Evolutionary conservation across 2,797 vertebrate genomes (phyloP).

Genomic region (Hydrolagus colliei): DNA sequence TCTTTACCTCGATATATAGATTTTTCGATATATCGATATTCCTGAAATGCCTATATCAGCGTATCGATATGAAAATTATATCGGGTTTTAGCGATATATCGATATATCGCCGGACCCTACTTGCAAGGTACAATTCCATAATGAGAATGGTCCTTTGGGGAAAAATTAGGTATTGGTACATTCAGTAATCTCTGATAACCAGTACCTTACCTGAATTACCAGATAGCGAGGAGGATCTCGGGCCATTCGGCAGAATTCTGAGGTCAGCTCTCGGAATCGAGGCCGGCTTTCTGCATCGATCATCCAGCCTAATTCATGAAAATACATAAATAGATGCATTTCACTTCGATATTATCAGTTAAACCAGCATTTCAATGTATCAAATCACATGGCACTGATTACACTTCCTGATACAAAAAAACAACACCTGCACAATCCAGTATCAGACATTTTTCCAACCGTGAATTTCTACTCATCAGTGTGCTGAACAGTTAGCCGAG

Average conservation of each 20-base stretch:
- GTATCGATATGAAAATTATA: too few species aligned
- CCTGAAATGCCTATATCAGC: too few species aligned
- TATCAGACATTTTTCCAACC: background rate
- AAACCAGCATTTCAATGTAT: background rate
- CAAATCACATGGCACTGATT: background rate
- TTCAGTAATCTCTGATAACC: background rate
- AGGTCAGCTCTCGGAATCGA: slow-evolving; percentile 74
- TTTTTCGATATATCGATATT: too few species aligned
- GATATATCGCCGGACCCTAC: too few species aligned
- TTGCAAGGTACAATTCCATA: background rate
- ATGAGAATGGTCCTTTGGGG: background rate
- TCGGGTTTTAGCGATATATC: too few species aligned
- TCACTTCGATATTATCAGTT: background rate
- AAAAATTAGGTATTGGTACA: background rate
- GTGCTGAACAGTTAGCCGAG: background rate
- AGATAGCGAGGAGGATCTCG: slow-evolving; percentile 84
- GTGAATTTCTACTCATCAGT: background rate
- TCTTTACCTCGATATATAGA: too few species aligned
- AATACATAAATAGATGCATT: slow-evolving; percentile 10
- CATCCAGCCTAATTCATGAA: slow-evolving; percentile 77
- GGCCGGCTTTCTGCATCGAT: slow-evolving; percentile 86
- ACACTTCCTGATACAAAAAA: background rate
- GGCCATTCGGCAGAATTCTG: slow-evolving; percentile 86
- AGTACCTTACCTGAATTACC: slow-evolving; percentile 74
- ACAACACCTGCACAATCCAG: background rate